Conservation (phyloP, 2,113 vertebrate species). For the Amphiprion percula region DNA sequence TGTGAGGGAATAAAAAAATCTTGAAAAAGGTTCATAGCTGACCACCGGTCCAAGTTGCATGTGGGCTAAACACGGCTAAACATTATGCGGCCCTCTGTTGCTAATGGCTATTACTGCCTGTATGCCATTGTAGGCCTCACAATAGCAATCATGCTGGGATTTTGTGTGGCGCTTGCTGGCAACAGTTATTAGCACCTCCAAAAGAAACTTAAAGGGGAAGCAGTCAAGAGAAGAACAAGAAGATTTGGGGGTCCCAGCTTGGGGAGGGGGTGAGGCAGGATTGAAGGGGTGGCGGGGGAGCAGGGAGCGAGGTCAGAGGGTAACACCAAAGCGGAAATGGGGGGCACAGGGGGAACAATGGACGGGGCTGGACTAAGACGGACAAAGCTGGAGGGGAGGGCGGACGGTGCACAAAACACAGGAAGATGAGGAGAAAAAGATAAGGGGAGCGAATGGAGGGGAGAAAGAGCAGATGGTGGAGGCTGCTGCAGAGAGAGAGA, state of each 20-base stretch:
- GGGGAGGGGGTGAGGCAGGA: slow-evolving; percentile 48
- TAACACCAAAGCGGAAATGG: slow-evolving; percentile 80
- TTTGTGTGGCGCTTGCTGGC: slow-evolving; percentile 78
- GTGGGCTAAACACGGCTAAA: slow-evolving; percentile 68
- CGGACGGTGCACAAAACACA: slow-evolving; percentile 84
- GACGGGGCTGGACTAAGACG: slow-evolving; percentile 71
- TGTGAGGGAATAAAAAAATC: slow-evolving; percentile 10
- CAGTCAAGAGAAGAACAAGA: slow-evolving; percentile 81
- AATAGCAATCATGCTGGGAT: slow-evolving; percentile 84
- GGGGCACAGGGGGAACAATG: slow-evolving; percentile 79
- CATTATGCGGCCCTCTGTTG: slow-evolving; percentile 68
- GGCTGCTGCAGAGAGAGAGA: slow-evolving; percentile 60
- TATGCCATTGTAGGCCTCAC: slow-evolving; percentile 78
- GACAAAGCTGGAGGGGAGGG: slow-evolving; percentile 79
- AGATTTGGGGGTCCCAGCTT: slow-evolving; percentile 77
- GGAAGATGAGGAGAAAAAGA: slow-evolving; percentile 84
- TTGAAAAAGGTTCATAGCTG: slow-evolving; percentile 29
- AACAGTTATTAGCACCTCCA: slow-evolving; percentile 82
- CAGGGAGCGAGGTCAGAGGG: slow-evolving; percentile 77
- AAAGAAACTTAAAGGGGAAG: slow-evolving; percentile 77
- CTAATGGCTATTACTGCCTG: slow-evolving; percentile 82
- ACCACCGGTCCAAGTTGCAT: slow-evolving; percentile 51
- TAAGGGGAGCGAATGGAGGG: slow-evolving; percentile 76
- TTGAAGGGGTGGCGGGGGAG: slow-evolving; percentile 38
- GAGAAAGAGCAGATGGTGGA: slow-evolving; percentile 81